These are phyloP conservation scores for Heliconius eleuchia DNA, from an alignment of 1,140 invertebrate species.

Conservation along the genomic window DNA sequence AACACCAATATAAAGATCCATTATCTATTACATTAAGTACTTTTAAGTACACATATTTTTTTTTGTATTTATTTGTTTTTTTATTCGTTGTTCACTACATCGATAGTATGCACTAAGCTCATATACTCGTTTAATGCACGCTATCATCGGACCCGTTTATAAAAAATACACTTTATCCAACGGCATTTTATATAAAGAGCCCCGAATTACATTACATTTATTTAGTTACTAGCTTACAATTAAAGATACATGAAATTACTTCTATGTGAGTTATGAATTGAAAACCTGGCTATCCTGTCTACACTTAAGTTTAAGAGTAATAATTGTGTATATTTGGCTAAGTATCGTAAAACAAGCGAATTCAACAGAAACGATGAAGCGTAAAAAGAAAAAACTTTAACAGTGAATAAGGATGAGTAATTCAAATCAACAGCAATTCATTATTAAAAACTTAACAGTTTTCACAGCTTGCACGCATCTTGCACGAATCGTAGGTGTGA, in stretches of 20 bases:
- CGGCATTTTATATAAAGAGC: slow-evolving; percentile 56
- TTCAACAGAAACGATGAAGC: slow-evolving; percentile 72
- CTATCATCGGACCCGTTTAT: slow-evolving; percentile 51
- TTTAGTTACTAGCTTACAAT: slow-evolving; percentile 72
- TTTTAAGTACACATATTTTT: slow-evolving; percentile 64
- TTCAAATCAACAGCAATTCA: slow-evolving; percentile 76
- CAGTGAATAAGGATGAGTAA: slow-evolving; percentile 78
- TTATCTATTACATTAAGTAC: slow-evolving; percentile 76
- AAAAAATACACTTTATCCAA: slow-evolving; percentile 42
- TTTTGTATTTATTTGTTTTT: slow-evolving; percentile 74
- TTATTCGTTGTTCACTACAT: slow-evolving; percentile 76
- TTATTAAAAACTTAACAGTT: slow-evolving; percentile 77
- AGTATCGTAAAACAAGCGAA: slow-evolving; percentile 70
- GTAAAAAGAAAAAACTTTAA: slow-evolving; percentile 63
- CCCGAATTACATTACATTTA: slow-evolving; percentile 74
- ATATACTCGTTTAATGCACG: slow-evolving; percentile 46
- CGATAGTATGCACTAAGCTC: slow-evolving; percentile 57
- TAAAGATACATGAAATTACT: slow-evolving; percentile 71
- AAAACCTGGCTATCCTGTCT: slow-evolving; percentile 81
- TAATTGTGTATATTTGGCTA: slow-evolving; percentile 79
- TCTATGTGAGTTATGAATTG: slow-evolving; percentile 73
- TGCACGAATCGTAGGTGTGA: background rate
- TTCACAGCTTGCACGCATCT: slow-evolving; percentile 23
- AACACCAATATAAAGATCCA: slow-evolving; percentile 69
- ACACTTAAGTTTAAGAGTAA: slow-evolving; percentile 67